phyloP scores from a whole-genome alignment of 2,113 vertebrate genomes.

The Pelvicachromis taeniatus region DNA sequence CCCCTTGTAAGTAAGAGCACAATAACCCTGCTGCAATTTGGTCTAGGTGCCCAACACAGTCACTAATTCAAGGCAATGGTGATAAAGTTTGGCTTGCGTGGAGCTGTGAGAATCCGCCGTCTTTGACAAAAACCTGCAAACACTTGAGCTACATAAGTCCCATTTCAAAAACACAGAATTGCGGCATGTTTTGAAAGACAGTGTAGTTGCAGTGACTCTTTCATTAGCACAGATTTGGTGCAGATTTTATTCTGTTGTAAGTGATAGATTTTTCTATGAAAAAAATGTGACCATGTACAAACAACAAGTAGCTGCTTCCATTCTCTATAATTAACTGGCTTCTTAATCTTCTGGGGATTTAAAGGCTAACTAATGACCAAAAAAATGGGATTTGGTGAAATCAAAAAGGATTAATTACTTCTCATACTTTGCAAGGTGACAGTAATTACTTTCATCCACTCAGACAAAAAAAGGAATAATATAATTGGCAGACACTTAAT shows the following conservation, averaged over 20 bases:
- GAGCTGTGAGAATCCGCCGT: fast-evolving
- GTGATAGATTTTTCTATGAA: background rate
- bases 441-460: conserved; percentile 71
- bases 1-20: background rate
- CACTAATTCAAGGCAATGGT: background rate
- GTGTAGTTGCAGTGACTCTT: fast-evolving
- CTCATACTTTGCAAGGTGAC: conserved; percentile 63
- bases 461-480: conserved; percentile 59
- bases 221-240: background rate
- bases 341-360: conserved; percentile 59
- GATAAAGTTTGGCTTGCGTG: background rate
- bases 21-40: background rate
- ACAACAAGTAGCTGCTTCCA: conserved; percentile 18
- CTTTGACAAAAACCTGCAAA: background rate
- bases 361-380: conserved; percentile 55
- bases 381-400: conserved; percentile 64
- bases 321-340: conserved; percentile 43
- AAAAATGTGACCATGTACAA: background rate
- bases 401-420: conserved; percentile 66
- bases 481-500: conserved; percentile 69
- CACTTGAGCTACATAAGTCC: background rate
- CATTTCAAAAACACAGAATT: background rate
- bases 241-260: background rate
- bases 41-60: fast-evolving
- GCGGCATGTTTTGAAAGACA: background rate